Percentiles rank a stretch among this genome's conserved stretches.
These are phyloP conservation scores for Aphelocoma coerulescens DNA, from an alignment of 2,113 vertebrate species.

Conservation along the genomic window DNA sequence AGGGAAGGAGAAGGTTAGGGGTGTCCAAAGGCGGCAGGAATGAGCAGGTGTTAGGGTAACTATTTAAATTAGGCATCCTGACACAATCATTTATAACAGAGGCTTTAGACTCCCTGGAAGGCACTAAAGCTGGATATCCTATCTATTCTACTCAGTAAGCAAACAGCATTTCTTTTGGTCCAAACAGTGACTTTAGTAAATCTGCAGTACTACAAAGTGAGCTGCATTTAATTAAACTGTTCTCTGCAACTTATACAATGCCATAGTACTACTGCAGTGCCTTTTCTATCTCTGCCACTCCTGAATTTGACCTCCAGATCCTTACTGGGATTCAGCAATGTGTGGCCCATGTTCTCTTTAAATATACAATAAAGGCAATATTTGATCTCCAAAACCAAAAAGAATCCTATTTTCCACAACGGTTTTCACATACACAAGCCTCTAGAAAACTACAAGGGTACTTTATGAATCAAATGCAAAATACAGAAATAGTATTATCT, in stretches of 20 bases:
- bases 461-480: conserved; percentile 7
- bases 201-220: background rate
- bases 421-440: background rate
- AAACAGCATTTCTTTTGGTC: background rate
- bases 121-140: background rate
- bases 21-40: conserved; percentile 3
- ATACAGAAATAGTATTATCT: background rate
- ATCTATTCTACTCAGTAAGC: background rate
- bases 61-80: conserved; percentile 25
- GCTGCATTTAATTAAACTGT: background rate
- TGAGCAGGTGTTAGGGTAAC: conserved; percentile 50
- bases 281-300: background rate
- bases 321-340: background rate
- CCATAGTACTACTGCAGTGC: background rate
- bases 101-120: background rate
- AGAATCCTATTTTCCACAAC: background rate
- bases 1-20: conserved; percentile 25
- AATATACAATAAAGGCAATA: background rate
- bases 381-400: background rate
- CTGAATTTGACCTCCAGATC: background rate
- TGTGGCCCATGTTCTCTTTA: background rate
- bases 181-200: background rate
- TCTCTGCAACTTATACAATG: background rate
- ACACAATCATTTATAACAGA: background rate
- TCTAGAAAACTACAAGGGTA: background rate